These are phyloP conservation scores for Apodemus agrarius DNA, from an alignment of 2,797 vertebrate genomes.

Conservation along the genomic window DNA sequence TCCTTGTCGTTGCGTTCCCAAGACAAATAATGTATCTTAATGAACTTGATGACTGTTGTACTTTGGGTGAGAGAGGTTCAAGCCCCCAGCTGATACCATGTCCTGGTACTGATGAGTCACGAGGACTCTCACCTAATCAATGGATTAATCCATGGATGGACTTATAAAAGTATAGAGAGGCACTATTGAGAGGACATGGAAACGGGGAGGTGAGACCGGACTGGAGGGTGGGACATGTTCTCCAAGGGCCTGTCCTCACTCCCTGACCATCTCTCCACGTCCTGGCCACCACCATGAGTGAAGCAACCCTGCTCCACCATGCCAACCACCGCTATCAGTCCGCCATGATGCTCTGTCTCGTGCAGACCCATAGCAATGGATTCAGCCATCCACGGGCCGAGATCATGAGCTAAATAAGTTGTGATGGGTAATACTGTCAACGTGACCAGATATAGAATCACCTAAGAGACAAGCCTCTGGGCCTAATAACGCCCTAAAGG, in stretches of 20 bases:
- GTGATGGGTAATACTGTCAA: not conserved
- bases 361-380: not conserved
- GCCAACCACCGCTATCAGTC: not conserved
- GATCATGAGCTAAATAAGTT: not conserved
- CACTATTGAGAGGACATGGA: not conserved
- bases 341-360: not conserved
- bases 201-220: too few relatives aligned
- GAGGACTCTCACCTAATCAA: not conserved
- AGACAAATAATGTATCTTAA: not conserved
- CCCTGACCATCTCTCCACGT: not conserved
- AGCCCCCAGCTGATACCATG: not conserved
- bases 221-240: not conserved
- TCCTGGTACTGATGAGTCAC: not conserved
- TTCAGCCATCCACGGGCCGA: not conserved
- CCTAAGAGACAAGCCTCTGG: not conserved
- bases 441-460: not conserved
- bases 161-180: not conserved
- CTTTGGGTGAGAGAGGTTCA: too few relatives aligned
- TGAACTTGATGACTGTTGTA: not conserved
- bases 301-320: not conserved
- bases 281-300: not conserved
- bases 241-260: not conserved
- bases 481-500: not conserved
- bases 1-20: slow-evolving; percentile 3
- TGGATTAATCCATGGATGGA: not conserved